Evolutionary conservation across 1,140 invertebrate species (phyloP).

Genomic region (Prorops nasuta): DNA sequence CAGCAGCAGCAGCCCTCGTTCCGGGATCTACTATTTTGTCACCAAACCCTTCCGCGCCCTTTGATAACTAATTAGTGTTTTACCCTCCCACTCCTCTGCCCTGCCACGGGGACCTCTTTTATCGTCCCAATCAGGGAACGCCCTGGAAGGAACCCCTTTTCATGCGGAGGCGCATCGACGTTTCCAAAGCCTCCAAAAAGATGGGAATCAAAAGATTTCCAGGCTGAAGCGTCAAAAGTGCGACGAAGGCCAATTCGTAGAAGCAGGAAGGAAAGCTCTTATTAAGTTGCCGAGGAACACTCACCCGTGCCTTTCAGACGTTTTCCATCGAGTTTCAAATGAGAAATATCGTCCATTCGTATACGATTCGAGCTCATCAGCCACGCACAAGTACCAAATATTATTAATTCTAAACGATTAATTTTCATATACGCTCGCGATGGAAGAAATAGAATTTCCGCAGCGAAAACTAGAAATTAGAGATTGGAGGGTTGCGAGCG

Average conservation of each 20-base stretch:
- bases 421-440: no score
- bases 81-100: constrained; percentile 34
- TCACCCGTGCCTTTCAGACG: constrained; percentile 26
- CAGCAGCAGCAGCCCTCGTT: constrained; percentile 22
- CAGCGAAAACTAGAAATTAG: no score
- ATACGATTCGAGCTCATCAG: no score
- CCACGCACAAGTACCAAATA: no score
- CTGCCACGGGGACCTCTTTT: constrained; percentile 42
- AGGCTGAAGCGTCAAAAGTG: constrained; percentile 29
- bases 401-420: no score
- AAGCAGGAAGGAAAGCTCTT: constrained; percentile 25
- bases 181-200: constrained; percentile 31
- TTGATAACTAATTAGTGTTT: constrained; percentile 60
- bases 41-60: constrained; percentile 51
- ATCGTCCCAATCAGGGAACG: constrained; percentile 53
- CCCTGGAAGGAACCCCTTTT: constrained; percentile 33
- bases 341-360: no score
- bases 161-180: constrained; percentile 33
- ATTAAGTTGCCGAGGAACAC: constrained; percentile 25
- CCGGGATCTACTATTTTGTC: constrained; percentile 51
- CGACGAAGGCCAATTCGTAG: constrained; percentile 1
- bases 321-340: no score
- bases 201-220: constrained; percentile 39
- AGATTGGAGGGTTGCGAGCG: no score
- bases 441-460: no score